Conservation (phyloP, 1,140 invertebrate genomes). For the Agrypnia vestita region DNA sequence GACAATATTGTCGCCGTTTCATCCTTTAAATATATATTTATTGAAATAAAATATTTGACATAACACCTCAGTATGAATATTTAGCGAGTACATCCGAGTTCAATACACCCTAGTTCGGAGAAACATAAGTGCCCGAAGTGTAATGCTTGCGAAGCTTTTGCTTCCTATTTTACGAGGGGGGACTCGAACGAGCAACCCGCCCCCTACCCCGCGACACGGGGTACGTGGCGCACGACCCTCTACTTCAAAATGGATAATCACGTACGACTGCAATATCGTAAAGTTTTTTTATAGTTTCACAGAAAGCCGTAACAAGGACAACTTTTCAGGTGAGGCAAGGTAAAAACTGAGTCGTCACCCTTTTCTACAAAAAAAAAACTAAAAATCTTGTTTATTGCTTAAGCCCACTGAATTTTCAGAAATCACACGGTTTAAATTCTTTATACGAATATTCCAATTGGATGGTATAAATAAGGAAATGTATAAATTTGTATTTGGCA, state of each 20-base stretch:
- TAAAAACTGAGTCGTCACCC: not conserved
- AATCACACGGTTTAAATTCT: too few relatives aligned
- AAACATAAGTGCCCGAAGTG: not conserved
- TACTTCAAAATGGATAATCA: conserved; percentile 33
- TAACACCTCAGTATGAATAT: too few relatives aligned
- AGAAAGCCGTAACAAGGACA: conserved; percentile 42
- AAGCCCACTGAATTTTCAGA: too few relatives aligned
- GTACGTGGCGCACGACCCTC: not conserved
- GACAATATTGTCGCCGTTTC: too few relatives aligned
- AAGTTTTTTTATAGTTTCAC: conserved; percentile 44
- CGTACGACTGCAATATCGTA: conserved; percentile 49
- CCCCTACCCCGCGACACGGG: not conserved
- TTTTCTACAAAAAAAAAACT: not conserved
- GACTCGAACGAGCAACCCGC: not conserved
- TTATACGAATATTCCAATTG: too few relatives aligned
- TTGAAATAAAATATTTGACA: too few relatives aligned
- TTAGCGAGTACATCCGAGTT: not conserved
- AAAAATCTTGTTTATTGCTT: not conserved
- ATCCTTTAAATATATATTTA: too few relatives aligned
- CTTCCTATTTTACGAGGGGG: conserved; percentile 26
- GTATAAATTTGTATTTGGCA: too few relatives aligned
- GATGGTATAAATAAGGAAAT: too few relatives aligned
- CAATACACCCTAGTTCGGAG: not conserved
- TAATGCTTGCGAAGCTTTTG: conserved; percentile 5
- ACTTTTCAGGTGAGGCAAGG: not conserved